Percentiles rank a stretch among this genome's conserved stretches.
Evolutionary conservation across 2,888 invertebrate species (phyloP).

Genomic region (Ochropleura plecta): DNA sequence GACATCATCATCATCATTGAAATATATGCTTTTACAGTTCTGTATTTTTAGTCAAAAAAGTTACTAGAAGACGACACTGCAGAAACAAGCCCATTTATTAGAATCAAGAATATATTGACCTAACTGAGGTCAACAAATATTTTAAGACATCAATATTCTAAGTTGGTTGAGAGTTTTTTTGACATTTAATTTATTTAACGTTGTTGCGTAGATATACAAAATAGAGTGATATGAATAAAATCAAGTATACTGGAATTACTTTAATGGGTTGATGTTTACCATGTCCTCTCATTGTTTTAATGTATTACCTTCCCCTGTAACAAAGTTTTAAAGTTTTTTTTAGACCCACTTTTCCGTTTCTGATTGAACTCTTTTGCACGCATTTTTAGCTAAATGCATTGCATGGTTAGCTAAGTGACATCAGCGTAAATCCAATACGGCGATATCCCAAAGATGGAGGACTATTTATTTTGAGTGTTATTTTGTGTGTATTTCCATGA

Average conservation of each 20-base stretch:
- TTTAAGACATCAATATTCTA: slow-evolving; percentile 20
- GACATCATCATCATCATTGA: slow-evolving; percentile 1
- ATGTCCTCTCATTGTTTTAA: background rate
- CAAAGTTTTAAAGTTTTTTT: too few species aligned
- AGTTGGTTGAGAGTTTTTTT: background rate
- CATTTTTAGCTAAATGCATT: too few species aligned
- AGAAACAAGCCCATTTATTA: slow-evolving; percentile 11
- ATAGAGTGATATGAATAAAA: background rate
- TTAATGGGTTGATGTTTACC: background rate
- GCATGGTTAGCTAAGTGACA: too few species aligned
- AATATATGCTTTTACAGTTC: background rate
- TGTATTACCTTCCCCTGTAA: too few species aligned
- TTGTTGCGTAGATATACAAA: background rate
- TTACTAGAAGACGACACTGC: background rate
- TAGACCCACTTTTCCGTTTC: too few species aligned
- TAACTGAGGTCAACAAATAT: slow-evolving; percentile 20
- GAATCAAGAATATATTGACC: slow-evolving; percentile 7
- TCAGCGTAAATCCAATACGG: too few species aligned
- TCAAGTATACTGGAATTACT: background rate
- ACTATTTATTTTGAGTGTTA: too few species aligned
- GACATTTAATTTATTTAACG: slow-evolving; percentile 4
- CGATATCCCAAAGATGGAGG: too few species aligned
- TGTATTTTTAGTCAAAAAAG: background rate
- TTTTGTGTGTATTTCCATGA: too few species aligned
- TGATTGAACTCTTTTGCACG: too few species aligned